These are phyloP conservation scores for Archilochus colubris DNA, from an alignment of 2,113 vertebrate genomes.

Conservation along the genomic window DNA sequence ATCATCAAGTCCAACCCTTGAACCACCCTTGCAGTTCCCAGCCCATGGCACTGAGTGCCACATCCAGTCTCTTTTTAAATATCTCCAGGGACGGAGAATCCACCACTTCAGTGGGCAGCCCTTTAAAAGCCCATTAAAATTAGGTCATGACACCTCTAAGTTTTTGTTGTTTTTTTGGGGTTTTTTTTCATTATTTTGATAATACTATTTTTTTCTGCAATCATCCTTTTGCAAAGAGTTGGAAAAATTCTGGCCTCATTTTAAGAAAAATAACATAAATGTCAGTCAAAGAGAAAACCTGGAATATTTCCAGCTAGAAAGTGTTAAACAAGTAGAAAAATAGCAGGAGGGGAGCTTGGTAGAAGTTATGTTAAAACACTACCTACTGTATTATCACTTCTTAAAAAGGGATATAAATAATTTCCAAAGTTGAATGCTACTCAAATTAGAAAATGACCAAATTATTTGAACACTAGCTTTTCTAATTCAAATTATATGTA, in stretches of 20 bases:
- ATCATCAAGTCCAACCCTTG: too few relatives aligned
- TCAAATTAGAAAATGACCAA: background rate
- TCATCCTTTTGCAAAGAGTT: background rate
- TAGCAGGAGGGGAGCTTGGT: background rate
- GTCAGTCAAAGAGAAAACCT: background rate
- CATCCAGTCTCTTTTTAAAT: too few relatives aligned
- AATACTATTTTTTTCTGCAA: background rate
- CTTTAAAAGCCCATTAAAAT: background rate
- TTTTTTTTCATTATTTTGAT: background rate
- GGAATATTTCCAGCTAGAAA: background rate
- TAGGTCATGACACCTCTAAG: background rate
- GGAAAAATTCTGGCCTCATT: background rate
- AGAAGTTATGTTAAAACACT: background rate
- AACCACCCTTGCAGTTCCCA: too few relatives aligned
- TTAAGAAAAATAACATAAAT: background rate
- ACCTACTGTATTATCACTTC: background rate
- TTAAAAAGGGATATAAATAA: background rate
- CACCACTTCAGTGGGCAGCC: too few relatives aligned
- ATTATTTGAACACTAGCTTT: background rate
- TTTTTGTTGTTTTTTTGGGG: too few relatives aligned
- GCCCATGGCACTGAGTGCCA: too few relatives aligned
- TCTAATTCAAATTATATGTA: rapidly evolving
- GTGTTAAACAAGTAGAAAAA: background rate
- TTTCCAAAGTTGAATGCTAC: background rate
- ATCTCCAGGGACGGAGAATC: too few relatives aligned